These are phyloP conservation scores for Papilio helenus DNA, from an alignment of 1,140 invertebrate genomes.

Conservation along the genomic window DNA sequence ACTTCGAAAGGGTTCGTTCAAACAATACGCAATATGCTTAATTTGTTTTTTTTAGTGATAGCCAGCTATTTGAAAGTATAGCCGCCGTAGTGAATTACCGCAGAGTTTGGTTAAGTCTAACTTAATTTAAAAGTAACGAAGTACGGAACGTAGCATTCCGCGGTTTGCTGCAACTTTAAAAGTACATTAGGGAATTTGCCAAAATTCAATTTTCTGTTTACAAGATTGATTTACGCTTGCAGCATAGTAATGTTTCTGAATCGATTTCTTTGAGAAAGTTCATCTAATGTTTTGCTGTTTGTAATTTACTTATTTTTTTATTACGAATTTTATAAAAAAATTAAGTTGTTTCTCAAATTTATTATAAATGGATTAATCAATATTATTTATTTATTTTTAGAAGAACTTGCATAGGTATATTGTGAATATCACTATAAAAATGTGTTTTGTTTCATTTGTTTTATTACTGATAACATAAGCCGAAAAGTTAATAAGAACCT, in stretches of 20 bases:
- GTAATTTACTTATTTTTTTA: no score
- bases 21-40: slow-evolving; percentile 62
- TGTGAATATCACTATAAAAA: no score
- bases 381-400: no score
- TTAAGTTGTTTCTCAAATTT: no score
- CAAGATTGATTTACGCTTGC: slow-evolving; percentile 46
- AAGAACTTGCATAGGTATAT: no score
- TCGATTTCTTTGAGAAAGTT: background rate
- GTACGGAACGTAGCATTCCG: slow-evolving; percentile 51
- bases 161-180: slow-evolving; percentile 53
- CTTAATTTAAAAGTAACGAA: slow-evolving; percentile 60
- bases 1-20: slow-evolving; percentile 72
- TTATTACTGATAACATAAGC: no score
- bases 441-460: no score
- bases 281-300: background rate
- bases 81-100: slow-evolving; percentile 40
- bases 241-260: slow-evolving; percentile 41
- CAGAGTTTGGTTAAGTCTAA: slow-evolving; percentile 60
- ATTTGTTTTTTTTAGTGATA: slow-evolving; percentile 73
- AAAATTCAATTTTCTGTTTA: slow-evolving; percentile 46
- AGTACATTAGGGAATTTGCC: slow-evolving; percentile 56
- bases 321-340: no score
- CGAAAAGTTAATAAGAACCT: background rate
- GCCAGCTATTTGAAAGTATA: slow-evolving; percentile 33
- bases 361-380: no score